Base-by-base conservation (phyloP, 2,888 invertebrate species). In the Trissolcus japonicus region DNA sequence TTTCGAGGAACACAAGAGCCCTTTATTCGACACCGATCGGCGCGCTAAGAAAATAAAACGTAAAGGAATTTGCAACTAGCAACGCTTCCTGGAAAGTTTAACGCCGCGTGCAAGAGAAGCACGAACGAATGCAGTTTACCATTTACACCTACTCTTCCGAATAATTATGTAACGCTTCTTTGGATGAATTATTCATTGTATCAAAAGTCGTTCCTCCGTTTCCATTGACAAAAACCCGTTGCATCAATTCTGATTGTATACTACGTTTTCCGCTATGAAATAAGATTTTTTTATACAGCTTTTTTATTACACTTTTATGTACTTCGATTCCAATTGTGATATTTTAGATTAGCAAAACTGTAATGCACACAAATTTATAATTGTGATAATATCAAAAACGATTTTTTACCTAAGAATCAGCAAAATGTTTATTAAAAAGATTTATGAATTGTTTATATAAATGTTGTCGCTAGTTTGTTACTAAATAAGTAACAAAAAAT, bases 111-210 rank as follows among this genome's bases (percentile, higher is more conserved):
- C 51, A 57, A 63, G 51, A 57, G 57, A 63, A 53, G 71, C 69
- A 54, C 62, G 62, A 71, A 56, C 69, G 55, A 69, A 55, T 61
- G 69, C 62, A 71, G 55, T 71, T 71, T 62, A 62, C 51, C 69
- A 53, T 69, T 69, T 69, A 69, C 61, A 56, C 55, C 48, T 61
- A 55, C 55, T 61, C 61, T 40, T 61, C 69, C 35, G 46, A 61
- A 62, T 62, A 62, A 62, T 71, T 71, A 71, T 56, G 51, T 71
- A 62, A 71, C 41, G 56, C 25, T 62, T 17, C 35, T 41, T 62
- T 9, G 21, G 14, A 62, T 57, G 62, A 17, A 62, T 71, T 62
- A 71, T 62, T 71, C 69, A 71, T 53, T 13, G 35, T 17, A 48
- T 68, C 68, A 69, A 48, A 50, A 55, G 14, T 40, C 16, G 48